Base-by-base conservation (phyloP, 2,113 vertebrate genomes). In the Thinocorus orbignyianus region DNA sequence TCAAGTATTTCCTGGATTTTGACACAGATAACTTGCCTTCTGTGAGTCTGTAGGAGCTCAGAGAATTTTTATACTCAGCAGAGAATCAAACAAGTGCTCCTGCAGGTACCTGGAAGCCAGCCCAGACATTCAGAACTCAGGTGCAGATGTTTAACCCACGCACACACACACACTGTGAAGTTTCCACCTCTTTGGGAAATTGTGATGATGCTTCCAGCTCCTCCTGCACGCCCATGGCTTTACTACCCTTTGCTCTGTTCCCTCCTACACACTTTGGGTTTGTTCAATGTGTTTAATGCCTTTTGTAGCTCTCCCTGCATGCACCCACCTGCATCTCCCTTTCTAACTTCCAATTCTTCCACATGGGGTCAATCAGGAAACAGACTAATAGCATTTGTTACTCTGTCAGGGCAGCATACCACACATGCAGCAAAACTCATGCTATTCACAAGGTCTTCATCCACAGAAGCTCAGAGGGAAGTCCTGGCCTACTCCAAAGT, bases 141-240 rank as follows among this genome's bases (percentile, higher is more conserved):
- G 87, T 86, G 73, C 52, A 93, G 48, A 62, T n/a, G 71, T 17
- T 55, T 33, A 90, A 54, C n/a, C n/a, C 11, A 1, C 13, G 1
- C 37, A 35, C 13, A 2, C 37, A 35, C 20, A 42, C 10, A 17
- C 30, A 26, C 5, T 3, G 46, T 57, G 33, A 78, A 93, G 55
- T 81, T 90, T 58, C 73, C 78, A 65, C 66, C 78, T 93, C 90
- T 90, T 86, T 68, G 44, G 39, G 80, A 95, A 93, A 95, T 55
- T 70, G 62, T 2, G 15, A 86, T 70, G 62, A 84, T 93, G 79
- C 30, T 92, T 95, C 78, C 62, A 80, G 92, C 81, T 93, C 94
- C 86, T 96, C 41, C 68, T 1, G 70, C 81, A 72, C 84, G 26
- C 65, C 69, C 0, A 0, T 17, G 44, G 20, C 74, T 90, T 82